Evolutionary conservation across 2,113 vertebrate species (phyloP).

Genomic region (Calonectris borealis): DNA sequence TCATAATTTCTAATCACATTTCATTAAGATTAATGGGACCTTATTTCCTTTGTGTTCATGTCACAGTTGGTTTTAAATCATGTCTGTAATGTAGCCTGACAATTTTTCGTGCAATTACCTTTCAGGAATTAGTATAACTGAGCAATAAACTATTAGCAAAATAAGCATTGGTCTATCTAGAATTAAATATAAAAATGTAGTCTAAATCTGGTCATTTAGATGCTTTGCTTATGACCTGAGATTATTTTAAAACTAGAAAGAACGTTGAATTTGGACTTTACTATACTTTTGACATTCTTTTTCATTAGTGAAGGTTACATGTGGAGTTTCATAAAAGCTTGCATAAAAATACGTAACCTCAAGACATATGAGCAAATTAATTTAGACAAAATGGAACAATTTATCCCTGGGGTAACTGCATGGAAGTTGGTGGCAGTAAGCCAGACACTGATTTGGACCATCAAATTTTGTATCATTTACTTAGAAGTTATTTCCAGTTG

Average conservation of each 20-base stretch:
- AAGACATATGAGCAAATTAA: not conserved
- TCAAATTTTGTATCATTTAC: not conserved
- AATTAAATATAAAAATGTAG: not conserved
- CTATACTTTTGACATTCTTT: not conserved
- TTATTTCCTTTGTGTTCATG: not conserved
- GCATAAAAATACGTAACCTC: not conserved
- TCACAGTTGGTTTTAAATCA: conserved; percentile 14
- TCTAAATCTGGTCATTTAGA: not conserved
- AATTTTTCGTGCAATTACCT: not conserved
- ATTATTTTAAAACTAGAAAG: not conserved
- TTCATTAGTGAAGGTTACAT: not conserved
- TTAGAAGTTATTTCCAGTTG: not conserved
- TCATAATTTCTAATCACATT: conserved; percentile 2
- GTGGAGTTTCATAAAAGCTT: not conserved
- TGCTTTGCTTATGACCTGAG: not conserved
- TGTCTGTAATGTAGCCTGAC: not conserved
- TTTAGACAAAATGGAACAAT: conserved; percentile 23
- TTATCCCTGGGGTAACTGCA: not conserved
- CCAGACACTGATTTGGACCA: not conserved
- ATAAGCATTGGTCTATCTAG: not conserved
- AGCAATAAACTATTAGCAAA: not conserved
- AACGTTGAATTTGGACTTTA: not conserved
- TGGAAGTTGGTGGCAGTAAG: not conserved
- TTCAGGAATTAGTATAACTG: not conserved
- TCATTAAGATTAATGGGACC: conserved; percentile 4